These are phyloP conservation scores for Agapornis canus DNA, from an alignment of 2,797 vertebrate genomes.

Conservation along the genomic window DNA sequence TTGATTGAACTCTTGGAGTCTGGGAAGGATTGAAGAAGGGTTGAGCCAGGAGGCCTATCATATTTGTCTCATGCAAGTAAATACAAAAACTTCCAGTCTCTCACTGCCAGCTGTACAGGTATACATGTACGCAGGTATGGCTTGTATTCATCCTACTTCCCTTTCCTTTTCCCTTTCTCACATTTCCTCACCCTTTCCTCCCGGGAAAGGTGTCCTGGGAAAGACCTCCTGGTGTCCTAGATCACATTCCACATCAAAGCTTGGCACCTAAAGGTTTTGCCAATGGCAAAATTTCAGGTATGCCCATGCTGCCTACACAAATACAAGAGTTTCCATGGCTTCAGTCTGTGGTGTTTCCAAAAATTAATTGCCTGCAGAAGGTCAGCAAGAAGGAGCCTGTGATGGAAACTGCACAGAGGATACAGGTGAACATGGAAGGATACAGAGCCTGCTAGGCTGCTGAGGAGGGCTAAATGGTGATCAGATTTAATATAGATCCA, in stretches of 20 bases:
- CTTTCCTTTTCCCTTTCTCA: background rate
- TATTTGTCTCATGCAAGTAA: background rate
- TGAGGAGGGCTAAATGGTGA: background rate
- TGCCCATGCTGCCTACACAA: background rate
- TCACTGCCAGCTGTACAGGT: background rate
- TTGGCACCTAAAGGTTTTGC: fast-evolving
- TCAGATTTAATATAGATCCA: background rate
- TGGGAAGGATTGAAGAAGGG: background rate
- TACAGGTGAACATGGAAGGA: background rate
- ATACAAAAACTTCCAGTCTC: background rate
- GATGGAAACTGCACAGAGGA: background rate
- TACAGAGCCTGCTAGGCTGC: background rate
- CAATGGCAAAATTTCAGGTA: background rate
- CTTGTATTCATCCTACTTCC: background rate
- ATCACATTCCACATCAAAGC: background rate
- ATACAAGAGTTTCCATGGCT: background rate
- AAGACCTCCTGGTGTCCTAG: too few species aligned
- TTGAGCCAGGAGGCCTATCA: background rate
- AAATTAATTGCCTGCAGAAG: background rate
- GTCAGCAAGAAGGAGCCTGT: background rate
- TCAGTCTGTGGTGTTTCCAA: background rate
- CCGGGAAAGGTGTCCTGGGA: too few species aligned
- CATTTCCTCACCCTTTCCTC: background rate
- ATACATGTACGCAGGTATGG: too few species aligned
- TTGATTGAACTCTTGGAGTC: background rate